phyloP scores from a whole-genome alignment of 2,113 vertebrate species.

The Phalacrocorax aristotelis region DNA sequence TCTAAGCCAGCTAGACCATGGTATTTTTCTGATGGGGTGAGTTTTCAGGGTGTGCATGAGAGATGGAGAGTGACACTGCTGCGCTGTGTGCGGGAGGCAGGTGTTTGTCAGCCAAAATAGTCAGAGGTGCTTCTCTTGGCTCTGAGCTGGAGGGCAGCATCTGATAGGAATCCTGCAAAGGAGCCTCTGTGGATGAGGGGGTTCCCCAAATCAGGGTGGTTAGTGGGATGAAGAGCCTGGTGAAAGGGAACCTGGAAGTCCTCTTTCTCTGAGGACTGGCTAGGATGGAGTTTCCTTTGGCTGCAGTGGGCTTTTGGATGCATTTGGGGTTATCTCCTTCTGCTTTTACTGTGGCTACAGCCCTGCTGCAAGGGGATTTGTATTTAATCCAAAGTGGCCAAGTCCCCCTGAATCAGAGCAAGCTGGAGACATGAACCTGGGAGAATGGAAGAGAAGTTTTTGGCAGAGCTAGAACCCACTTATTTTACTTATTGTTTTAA shows the following conservation, averaged over 20 bases:
- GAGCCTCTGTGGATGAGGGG: too few species aligned
- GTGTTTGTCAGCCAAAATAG: fast-evolving
- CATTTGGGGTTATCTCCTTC: fast-evolving
- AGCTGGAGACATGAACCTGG: not conserved
- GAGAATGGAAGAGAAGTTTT: not conserved
- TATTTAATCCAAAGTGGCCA: not conserved
- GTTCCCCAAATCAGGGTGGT: fast-evolving
- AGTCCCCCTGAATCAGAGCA: not conserved
- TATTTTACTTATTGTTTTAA: not conserved
- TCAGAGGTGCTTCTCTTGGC: fast-evolving
- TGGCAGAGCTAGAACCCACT: not conserved
- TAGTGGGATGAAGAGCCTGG: not conserved
- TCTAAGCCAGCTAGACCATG: fast-evolving
- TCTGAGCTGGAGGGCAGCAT: not conserved
- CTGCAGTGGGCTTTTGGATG: not conserved
- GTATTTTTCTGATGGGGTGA: not conserved
- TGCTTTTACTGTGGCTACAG: not conserved
- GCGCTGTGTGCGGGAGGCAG: fast-evolving
- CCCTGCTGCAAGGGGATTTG: not conserved
- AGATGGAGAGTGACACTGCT: fast-evolving
- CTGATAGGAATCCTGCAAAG: not conserved
- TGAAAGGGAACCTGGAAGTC: not conserved
- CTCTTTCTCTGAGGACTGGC: not conserved
- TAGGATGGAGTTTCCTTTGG: not conserved
- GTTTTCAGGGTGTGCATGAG: fast-evolving